These are phyloP conservation scores for Periophthalmodon schlosseri DNA, from an alignment of 2,113 vertebrate species.

Conservation along the genomic window DNA sequence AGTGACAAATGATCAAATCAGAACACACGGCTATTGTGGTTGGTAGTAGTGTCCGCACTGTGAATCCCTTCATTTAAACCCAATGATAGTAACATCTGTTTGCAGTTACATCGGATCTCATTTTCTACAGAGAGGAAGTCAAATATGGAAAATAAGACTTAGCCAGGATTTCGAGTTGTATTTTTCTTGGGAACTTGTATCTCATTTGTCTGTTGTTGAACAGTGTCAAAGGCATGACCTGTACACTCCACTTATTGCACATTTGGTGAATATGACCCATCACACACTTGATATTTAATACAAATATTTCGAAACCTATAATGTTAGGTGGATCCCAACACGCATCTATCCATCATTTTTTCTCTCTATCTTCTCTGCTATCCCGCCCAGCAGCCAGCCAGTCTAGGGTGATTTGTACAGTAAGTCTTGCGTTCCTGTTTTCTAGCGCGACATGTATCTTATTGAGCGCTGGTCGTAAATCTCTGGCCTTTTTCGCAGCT, in stretches of 20 bases:
- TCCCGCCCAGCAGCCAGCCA: conserved; percentile 13
- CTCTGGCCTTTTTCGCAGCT: conserved; percentile 60
- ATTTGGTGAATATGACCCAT: too few species aligned
- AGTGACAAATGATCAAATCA: conserved; percentile 16
- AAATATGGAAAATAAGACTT: conserved; percentile 47
- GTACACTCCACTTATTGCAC: conserved; percentile 27
- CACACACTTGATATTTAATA: too few species aligned
- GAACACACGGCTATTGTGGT: conserved; percentile 7
- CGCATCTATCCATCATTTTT: conserved; percentile 19
- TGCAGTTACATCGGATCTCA: conserved; percentile 39
- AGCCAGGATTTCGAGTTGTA: conserved; percentile 33
- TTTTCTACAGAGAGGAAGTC: conserved; percentile 29
- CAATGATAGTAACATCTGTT: conserved; percentile 49
- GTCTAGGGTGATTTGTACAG: conserved; percentile 21
- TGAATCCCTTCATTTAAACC: conserved; percentile 32
- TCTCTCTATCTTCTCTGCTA: conserved; percentile 1
- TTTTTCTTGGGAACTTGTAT: conserved; percentile 46
- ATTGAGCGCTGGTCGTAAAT: conserved; percentile 60
- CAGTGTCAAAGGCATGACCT: conserved; percentile 42
- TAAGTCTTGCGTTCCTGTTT: conserved; percentile 17
- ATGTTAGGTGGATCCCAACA: too few species aligned
- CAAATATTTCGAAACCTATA: too few species aligned
- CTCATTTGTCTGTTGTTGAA: conserved; percentile 38
- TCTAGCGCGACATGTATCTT: conserved; percentile 30
- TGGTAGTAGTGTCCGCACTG: conserved; percentile 26